Conservation (phyloP, 1,140 invertebrate genomes). For the Drosophila paulistorum region DNA sequence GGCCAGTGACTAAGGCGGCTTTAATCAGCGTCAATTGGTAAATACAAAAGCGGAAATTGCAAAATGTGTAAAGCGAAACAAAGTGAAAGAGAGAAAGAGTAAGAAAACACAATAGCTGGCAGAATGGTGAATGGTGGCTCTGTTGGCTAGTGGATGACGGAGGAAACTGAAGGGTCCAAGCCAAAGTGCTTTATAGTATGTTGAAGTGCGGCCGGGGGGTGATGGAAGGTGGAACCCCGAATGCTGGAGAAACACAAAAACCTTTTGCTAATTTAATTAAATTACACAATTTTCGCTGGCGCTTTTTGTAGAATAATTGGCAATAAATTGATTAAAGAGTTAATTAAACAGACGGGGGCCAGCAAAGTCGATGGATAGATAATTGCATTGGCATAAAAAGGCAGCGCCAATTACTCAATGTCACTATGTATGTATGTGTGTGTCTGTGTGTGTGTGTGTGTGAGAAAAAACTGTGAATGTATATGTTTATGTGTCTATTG, state of each 20-base stretch:
- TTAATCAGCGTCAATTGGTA: constrained; percentile 76
- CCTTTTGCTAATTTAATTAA: constrained; percentile 80
- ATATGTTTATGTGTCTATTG: constrained; percentile 20
- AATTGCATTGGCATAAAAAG: constrained; percentile 58
- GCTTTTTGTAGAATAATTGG: constrained; percentile 78
- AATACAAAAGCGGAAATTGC: constrained; percentile 75
- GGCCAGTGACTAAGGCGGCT: constrained; percentile 69
- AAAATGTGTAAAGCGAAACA: constrained; percentile 46
- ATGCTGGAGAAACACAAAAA: constrained; percentile 62
- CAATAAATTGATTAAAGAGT: constrained; percentile 80
- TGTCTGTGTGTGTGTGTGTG: neutral
- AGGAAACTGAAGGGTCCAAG: neutral
- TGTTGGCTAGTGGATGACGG: neutral
- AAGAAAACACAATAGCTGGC: too few species aligned
- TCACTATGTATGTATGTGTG: constrained; percentile 5
- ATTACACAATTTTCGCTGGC: constrained; percentile 76
- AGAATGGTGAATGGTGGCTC: too few species aligned
- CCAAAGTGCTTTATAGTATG: constrained; percentile 2
- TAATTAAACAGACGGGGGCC: constrained; percentile 66
- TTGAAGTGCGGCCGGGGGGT: neutral
- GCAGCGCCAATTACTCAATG: constrained; percentile 25
- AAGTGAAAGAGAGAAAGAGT: neutral
- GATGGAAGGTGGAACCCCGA: neutral
- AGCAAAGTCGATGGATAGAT: constrained; percentile 51
- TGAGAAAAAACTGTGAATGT: neutral